Evolutionary conservation across 2,113 vertebrate species (phyloP).

Genomic region (Otolemur garnettii): DNA sequence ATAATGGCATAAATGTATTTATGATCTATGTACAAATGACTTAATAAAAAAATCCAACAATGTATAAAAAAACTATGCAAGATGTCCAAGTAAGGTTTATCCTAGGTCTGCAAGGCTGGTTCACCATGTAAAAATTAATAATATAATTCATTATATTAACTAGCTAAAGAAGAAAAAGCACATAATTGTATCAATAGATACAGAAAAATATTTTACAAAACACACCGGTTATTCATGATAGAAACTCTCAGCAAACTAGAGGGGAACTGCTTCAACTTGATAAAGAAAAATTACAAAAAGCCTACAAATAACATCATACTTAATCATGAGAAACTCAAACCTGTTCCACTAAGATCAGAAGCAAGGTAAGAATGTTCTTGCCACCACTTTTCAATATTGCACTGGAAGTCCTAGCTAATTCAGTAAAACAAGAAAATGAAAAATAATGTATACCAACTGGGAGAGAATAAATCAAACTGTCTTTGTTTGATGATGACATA

Average conservation of each 20-base stretch:
- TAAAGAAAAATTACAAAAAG: neutral
- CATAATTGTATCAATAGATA: neutral
- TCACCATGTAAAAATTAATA: neutral
- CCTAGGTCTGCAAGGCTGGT: neutral
- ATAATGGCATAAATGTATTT: no score
- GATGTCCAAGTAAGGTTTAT: neutral
- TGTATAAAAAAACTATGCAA: neutral
- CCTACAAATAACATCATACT: neutral
- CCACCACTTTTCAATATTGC: neutral
- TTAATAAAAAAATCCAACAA: no score
- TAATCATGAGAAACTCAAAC: neutral
- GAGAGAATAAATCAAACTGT: neutral
- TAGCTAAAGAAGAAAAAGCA: neutral
- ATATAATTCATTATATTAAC: neutral
- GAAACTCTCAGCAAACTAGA: neutral
- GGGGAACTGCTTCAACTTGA: neutral
- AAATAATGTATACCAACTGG: neutral
- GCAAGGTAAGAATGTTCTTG: neutral
- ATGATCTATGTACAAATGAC: no score
- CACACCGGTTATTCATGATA: neutral
- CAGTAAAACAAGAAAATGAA: constrained; percentile 10
- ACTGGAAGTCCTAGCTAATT: neutral
- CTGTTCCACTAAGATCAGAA: neutral
- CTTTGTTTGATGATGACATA: constrained; percentile 21
- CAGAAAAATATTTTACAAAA: neutral